Percentiles rank a stretch among this genome's conserved stretches.
phyloP scores from a whole-genome alignment of 1,140 invertebrate species.

The Leptonema lineaticorne region DNA sequence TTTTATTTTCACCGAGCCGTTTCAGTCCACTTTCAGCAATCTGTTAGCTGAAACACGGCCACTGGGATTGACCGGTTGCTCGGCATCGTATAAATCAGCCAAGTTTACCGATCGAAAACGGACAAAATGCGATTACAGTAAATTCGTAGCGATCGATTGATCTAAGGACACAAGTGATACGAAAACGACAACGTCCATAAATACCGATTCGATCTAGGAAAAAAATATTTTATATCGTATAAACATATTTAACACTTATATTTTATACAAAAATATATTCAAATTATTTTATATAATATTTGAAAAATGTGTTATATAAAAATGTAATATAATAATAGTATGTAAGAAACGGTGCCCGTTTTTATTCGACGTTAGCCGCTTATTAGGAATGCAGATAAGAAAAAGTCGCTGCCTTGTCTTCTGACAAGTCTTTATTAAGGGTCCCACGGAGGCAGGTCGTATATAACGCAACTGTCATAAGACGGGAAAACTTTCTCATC shows the following conservation, averaged over 20 bases:
- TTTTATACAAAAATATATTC: too few species aligned
- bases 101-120: slow-evolving; percentile 31
- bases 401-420: slow-evolving; percentile 35
- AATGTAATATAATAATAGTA: too few species aligned
- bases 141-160: too few species aligned
- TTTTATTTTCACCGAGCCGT: slow-evolving; percentile 23
- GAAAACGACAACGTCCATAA: too few species aligned
- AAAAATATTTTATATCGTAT: too few species aligned
- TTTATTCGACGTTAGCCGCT: neutral
- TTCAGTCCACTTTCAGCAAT: neutral
- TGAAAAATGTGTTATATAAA: too few species aligned
- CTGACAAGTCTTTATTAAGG: slow-evolving; percentile 37
- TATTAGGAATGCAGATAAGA: slow-evolving; percentile 36
- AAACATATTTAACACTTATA: too few species aligned
- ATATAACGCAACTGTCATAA: slow-evolving; percentile 32
- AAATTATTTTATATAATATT: too few species aligned
- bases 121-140: too few species aligned
- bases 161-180: too few species aligned
- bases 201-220: too few species aligned
- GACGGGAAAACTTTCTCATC: slow-evolving; percentile 18
- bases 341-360: too few species aligned
- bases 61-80: slow-evolving; percentile 26
- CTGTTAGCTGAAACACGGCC: slow-evolving; percentile 27
- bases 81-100: slow-evolving; percentile 28
- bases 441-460: slow-evolving; percentile 27